Evolutionary conservation across 2,888 invertebrate genomes (phyloP).

Genomic region (Lithosia quadra): DNA sequence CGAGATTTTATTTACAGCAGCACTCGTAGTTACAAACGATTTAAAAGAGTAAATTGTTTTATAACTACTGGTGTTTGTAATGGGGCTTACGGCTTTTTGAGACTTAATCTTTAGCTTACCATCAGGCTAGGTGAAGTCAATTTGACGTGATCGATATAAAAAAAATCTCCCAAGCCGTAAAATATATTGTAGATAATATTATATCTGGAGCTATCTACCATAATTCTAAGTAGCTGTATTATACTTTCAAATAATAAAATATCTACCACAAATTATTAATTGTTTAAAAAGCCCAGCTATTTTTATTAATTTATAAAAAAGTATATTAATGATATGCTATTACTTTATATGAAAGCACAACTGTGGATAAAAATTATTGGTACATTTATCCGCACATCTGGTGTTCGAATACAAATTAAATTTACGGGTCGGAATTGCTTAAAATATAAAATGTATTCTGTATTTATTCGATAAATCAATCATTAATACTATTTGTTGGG

Average conservation of each 20-base stretch:
- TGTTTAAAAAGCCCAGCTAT: neutral
- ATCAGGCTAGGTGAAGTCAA: no score
- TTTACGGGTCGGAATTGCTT: slow-evolving; percentile 55
- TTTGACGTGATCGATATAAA: no score
- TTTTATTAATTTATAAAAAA: neutral
- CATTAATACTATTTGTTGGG: no score
- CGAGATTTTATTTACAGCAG: neutral
- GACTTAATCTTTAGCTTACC: no score
- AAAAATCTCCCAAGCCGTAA: no score
- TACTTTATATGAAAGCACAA: slow-evolving; percentile 28
- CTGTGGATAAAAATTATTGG: slow-evolving; percentile 60
- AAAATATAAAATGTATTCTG: slow-evolving; percentile 33
- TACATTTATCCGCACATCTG: slow-evolving; percentile 65
- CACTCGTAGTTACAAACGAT: neutral
- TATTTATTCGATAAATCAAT: neutral
- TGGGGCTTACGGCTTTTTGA: no score
- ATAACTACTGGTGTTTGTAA: neutral
- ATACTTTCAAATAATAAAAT: no score
- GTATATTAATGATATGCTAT: slow-evolving; percentile 15
- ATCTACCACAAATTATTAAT: neutral
- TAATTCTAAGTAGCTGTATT: no score
- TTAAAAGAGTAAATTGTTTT: neutral
- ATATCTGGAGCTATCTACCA: no score
- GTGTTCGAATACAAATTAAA: slow-evolving; percentile 50
- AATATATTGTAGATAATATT: no score